Base-by-base conservation (phyloP, 2,888 invertebrate species). In the Synanthedon andrenaeformis region DNA sequence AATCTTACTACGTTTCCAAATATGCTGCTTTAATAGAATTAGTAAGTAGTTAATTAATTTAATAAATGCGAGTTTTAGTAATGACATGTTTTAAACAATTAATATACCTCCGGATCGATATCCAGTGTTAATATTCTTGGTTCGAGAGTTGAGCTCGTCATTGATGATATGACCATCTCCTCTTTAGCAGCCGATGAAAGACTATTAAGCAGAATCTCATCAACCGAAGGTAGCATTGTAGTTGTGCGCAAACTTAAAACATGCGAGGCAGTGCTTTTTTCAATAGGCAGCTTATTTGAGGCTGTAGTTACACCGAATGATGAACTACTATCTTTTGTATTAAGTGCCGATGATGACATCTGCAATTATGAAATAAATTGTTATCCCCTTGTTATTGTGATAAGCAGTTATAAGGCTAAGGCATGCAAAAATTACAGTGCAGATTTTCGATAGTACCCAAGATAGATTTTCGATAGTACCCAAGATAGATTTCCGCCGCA, bases 101-200 rank as follows among this genome's bases (percentile, higher is more conserved):
- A 76, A 74, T 82, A 89, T 89, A 90, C 90, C 89, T 89, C 86
- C 75, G 89, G 89, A 87, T 90, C 90, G 72, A 90, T 89, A 79
- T 89, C 88, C 78, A 90, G 79, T 76, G 89, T 89, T 82, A 89
- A 87, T 83, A 87, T 86, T 82, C 82, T 86, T 72, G 87, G 85
- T 83, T 86, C 82, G 70, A 70, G 74, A 80, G 86, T 88, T 63
- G 87, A 82, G 72, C 81, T 87, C 66, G 74, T 82, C 79, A 86
- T 85, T 69, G 83, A 82, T 67, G 84, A 82, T 77, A 84, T 82
- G 74, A 84, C 82, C 81, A 86, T 89, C 66, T 90, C 86, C 79
- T 90, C 88, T 82, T 89, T 89, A 79, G 88, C 89, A 62, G 89
- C 90, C 66, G 89, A 86, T 71, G 90, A 85, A 72, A 90, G 84